phyloP scores from a whole-genome alignment of 2,797 vertebrate species.

The Bufotes viridis region DNA sequence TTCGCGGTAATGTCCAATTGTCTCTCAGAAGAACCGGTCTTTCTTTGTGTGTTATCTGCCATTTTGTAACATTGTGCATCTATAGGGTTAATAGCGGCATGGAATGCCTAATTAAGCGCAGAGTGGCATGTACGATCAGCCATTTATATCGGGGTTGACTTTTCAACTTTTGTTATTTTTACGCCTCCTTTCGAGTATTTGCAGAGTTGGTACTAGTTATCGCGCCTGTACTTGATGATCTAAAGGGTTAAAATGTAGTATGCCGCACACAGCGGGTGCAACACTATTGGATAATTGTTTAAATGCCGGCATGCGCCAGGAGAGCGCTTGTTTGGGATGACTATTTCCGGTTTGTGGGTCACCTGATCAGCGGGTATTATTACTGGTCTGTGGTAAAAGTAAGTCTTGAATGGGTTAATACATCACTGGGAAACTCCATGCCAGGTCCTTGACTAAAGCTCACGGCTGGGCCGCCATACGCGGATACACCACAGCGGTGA shows the following conservation, averaged over 20 bases:
- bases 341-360: constrained; percentile 8
- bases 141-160: no score
- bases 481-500: neutral
- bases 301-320: neutral
- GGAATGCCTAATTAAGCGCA: no score
- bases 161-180: no score
- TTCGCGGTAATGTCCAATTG: neutral
- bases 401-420: neutral
- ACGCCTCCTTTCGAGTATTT: no score
- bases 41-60: no score
- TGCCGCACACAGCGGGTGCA: neutral
- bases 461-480: neutral
- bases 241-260: neutral
- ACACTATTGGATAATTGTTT: neutral
- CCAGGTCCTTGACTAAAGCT: neutral
- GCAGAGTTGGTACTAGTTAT: no score
- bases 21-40: neutral
- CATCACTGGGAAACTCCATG: neutral
- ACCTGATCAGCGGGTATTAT: neutral
- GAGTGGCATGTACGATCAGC: no score
- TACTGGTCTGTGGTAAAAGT: neutral
- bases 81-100: neutral
- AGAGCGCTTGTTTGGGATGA: neutral
- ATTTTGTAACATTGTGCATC: neutral
- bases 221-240: neutral